These are phyloP conservation scores for Hippopotamyrus pictus DNA, from an alignment of 2,797 vertebrate genomes.

Conservation along the genomic window DNA sequence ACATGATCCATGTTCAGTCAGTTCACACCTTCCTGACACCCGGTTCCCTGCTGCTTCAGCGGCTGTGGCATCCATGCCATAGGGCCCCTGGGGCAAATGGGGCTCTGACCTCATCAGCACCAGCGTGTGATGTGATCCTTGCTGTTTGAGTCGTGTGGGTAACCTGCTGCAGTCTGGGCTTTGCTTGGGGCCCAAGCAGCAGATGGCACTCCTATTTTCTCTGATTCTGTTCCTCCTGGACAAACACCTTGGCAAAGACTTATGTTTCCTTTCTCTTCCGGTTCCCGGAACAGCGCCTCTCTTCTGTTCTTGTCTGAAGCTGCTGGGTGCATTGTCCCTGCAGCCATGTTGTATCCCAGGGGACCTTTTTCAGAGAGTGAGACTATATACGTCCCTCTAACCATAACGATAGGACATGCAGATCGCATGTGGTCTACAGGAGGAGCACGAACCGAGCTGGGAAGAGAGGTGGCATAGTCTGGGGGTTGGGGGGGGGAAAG, in stretches of 20 bases:
- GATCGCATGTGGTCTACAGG: constrained; percentile 16
- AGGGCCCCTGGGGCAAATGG: constrained; percentile 6
- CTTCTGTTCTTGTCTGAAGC: constrained; percentile 38
- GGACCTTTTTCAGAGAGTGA: constrained; percentile 26
- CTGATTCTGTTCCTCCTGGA: neutral
- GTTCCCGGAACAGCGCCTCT: constrained; percentile 48
- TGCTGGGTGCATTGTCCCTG: constrained; percentile 48
- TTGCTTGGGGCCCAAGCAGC: neutral
- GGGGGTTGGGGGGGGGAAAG: neutral
- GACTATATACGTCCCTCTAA: constrained; percentile 16
- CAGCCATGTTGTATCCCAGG: constrained; percentile 41
- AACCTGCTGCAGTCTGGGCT: neutral
- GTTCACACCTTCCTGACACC: constrained; percentile 17
- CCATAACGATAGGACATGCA: neutral
- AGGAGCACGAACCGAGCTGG: constrained; percentile 21
- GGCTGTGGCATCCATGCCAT: constrained; percentile 15
- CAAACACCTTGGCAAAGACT: neutral
- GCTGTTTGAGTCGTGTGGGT: neutral
- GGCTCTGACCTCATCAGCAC: constrained; percentile 34
- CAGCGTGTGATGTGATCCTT: constrained; percentile 31
- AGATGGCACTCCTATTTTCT: neutral
- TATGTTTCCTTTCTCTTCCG: constrained; percentile 31
- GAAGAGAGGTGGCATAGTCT: neutral
- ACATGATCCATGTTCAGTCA: neutral
- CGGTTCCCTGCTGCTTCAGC: constrained; percentile 7